Base-by-base conservation (phyloP, 1,140 invertebrate genomes). In the Oryctes rhinoceros region DNA sequence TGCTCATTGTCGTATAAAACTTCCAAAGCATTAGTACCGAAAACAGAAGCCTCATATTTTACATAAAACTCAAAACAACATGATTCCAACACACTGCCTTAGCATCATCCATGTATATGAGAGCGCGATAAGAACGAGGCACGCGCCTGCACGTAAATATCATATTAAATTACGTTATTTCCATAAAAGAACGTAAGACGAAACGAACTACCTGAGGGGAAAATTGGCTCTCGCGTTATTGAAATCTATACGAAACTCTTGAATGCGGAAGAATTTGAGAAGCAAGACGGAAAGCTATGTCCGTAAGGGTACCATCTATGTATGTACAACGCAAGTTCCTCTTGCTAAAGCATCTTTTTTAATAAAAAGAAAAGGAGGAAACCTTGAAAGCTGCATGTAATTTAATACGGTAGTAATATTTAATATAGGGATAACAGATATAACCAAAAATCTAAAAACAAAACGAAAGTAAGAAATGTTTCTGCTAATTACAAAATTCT, bases 101-200 rank as follows among this genome's bases (percentile, higher is more conserved):
- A 71, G 35, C 65, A 18, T n/a, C 13, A 15, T 62, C 20, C 4
- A 13, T 7, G 3, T 35, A 3, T 24, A 35, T 24, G 65, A 9
- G 13, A 71, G 24, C 65, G 10, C 35, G 20, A 15, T 18, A 71
- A 71, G 65, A 71, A 67, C n/a, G 20, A 30, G 65, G 18, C 65
- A 71, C 65, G 35, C 65, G 65, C 18, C 65, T 7, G 20, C 10
- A 71, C 9, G 65, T 71, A 71, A 71, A 71, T 71, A 71, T 71
- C 24, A 71, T 71, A 71, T 71, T 71, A 71, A 71, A 71, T 71
- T 71, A 71, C 65, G 65, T 71, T 71, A 71, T 71, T 71, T 37
- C 65, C 65, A 71, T 71, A 71, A 71, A 71, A 10, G 65, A 71
- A 71, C 24, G 65, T 71, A 71, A 71, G 65, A 71, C 24, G 65